phyloP scores from a whole-genome alignment of 2,888 invertebrate genomes.

The Agonopterix alstromeriana region DNA sequence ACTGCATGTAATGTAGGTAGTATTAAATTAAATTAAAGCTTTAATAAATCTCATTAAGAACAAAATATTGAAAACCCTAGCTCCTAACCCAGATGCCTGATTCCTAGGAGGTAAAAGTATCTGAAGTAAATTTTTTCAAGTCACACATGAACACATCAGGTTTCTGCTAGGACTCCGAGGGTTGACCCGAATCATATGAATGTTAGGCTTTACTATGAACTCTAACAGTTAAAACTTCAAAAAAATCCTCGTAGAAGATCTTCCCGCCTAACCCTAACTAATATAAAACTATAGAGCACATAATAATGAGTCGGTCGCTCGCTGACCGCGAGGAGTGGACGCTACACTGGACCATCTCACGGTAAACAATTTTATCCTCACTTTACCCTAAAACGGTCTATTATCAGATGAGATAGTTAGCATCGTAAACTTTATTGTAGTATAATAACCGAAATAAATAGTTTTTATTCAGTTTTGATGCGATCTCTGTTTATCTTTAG shows the following conservation, averaged over 20 bases:
- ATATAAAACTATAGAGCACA: constrained; percentile 14
- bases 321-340: constrained; percentile 7
- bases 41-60: no score
- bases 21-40: no score
- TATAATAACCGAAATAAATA: constrained; percentile 63
- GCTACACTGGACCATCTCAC: constrained; percentile 17
- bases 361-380: constrained; percentile 47
- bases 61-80: no score
- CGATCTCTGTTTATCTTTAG: constrained; percentile 57
- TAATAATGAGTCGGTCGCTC: constrained; percentile 19
- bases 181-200: no score
- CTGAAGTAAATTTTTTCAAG: no score
- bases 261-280: constrained; percentile 13
- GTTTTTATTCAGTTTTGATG: constrained; percentile 57
- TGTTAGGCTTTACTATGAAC: no score
- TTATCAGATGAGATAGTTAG: constrained; percentile 40
- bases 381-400: constrained; percentile 26
- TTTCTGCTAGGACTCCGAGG: no score
- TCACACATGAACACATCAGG: no score
- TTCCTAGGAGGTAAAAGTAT: no score
- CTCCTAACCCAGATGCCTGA: no score
- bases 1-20: no score
- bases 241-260: background rate
- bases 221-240: no score
- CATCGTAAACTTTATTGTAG: constrained; percentile 51